Evolutionary conservation across 2,113 vertebrate genomes (phyloP).

Genomic region (Megatriorchis doriae): DNA sequence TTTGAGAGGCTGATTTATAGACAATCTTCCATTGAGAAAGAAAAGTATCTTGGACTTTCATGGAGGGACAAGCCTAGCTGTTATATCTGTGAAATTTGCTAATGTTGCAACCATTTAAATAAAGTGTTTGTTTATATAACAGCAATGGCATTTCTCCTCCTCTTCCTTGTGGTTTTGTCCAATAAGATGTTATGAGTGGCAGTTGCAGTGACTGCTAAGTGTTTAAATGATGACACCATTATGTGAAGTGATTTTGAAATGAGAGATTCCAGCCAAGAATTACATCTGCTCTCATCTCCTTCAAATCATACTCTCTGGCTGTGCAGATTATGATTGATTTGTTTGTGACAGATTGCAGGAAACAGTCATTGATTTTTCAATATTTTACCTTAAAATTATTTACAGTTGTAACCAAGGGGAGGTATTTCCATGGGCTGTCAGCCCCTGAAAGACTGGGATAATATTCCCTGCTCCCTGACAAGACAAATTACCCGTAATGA

Average conservation of each 20-base stretch:
- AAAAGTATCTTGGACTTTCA: not conserved
- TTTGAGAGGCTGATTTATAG: conserved; percentile 21
- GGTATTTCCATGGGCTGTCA: conserved; percentile 87
- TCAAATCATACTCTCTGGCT: conserved; percentile 80
- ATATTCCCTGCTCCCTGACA: conserved; percentile 89
- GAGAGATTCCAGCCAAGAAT: conserved; percentile 93
- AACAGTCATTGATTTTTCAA: conserved; percentile 98
- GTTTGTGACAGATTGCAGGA: conserved; percentile 96
- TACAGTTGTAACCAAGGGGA: conserved; percentile 92
- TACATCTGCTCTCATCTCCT: conserved; percentile 80
- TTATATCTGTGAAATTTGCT: conserved; percentile 52
- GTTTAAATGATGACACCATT: conserved; percentile 98
- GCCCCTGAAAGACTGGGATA: conserved; percentile 84
- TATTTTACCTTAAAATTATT: conserved; percentile 99
- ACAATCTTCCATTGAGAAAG: not conserved
- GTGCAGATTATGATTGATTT: conserved; percentile 95
- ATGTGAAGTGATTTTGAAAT: conserved; percentile 93
- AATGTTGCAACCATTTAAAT: conserved; percentile 58
- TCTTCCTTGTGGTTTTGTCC: conserved; percentile 73
- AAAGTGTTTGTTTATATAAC: conserved; percentile 70
- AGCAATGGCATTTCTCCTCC: conserved; percentile 63
- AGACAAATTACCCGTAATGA: conserved; percentile 96
- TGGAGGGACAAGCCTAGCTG: not conserved
- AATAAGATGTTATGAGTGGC: conserved; percentile 74
- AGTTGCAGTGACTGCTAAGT: conserved; percentile 84